Evolutionary conservation across 2,888 invertebrate genomes (phyloP).

Genomic region (Scaptomyza polygonia): DNA sequence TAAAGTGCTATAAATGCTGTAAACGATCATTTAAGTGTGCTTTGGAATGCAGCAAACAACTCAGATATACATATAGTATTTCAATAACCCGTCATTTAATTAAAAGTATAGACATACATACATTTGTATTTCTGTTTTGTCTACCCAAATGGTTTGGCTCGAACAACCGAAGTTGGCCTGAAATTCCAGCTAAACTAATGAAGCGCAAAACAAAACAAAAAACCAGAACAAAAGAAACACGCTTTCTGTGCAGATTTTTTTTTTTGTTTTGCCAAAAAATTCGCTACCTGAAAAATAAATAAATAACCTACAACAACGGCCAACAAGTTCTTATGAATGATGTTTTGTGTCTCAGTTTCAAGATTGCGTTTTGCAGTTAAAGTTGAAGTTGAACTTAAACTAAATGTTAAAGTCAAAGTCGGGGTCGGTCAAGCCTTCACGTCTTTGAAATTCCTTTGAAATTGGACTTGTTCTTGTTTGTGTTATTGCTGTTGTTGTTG

Average conservation of each 20-base stretch:
- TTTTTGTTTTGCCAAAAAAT: constrained; percentile 27
- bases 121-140: constrained; percentile 15
- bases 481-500: constrained; percentile 10
- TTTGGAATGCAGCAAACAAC: neutral
- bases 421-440: constrained; percentile 51
- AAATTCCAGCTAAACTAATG: constrained; percentile 71
- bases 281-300: constrained; percentile 43
- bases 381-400: constrained; percentile 8
- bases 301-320: constrained; percentile 6
- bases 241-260: constrained; percentile 45
- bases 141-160: constrained; percentile 29
- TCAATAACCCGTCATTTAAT: constrained; percentile 1
- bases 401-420: constrained; percentile 40
- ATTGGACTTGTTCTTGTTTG: constrained; percentile 31
- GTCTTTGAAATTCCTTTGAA: constrained; percentile 69
- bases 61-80: constrained; percentile 3
- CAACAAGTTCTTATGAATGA: constrained; percentile 66
- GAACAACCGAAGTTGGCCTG: constrained; percentile 58
- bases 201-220: constrained; percentile 47
- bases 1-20: constrained; percentile 1
- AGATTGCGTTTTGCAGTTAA: constrained; percentile 14
- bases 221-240: constrained; percentile 26
- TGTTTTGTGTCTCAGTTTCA: constrained; percentile 30
- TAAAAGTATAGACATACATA: neutral
- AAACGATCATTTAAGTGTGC: constrained; percentile 9